phyloP scores from a whole-genome alignment of 2,888 invertebrate species.

The Volucella bombylans region DNA sequence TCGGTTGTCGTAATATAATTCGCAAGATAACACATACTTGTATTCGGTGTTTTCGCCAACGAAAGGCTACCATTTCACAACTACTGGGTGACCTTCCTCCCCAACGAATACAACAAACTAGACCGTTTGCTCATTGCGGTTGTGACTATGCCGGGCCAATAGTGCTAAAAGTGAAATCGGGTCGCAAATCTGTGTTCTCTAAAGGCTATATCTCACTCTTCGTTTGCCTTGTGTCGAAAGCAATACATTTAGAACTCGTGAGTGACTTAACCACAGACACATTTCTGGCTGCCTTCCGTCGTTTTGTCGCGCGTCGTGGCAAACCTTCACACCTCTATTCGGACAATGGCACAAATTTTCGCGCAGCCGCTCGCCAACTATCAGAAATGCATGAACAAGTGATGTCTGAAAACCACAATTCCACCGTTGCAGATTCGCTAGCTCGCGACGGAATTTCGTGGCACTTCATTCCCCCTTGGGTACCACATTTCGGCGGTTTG shows the following conservation, averaged over 20 bases:
- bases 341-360: background rate
- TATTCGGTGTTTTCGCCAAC: background rate
- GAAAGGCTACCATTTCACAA: background rate
- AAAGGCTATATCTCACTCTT: background rate
- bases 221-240: slow-evolving; percentile 1
- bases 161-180: background rate
- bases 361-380: too few relatives aligned
- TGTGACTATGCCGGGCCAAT: slow-evolving; percentile 9
- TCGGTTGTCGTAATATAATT: background rate
- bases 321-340: slow-evolving; percentile 15
- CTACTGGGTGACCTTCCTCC: background rate
- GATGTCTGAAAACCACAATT: too few relatives aligned
- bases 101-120: background rate
- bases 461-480: too few relatives aligned
- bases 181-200: background rate
- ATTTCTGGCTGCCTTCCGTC: slow-evolving; percentile 19
- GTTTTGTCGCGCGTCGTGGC: slow-evolving; percentile 18
- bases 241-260: slow-evolving; percentile 23
- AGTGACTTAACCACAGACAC: slow-evolving; percentile 25
- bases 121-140: slow-evolving; percentile 7
- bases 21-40: background rate
- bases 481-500: too few relatives aligned
- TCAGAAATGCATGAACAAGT: too few relatives aligned
- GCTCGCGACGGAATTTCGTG: too few relatives aligned
- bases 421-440: too few relatives aligned